Base-by-base conservation (phyloP, 2,797 vertebrate genomes). In the Spinus pinus region DNA sequence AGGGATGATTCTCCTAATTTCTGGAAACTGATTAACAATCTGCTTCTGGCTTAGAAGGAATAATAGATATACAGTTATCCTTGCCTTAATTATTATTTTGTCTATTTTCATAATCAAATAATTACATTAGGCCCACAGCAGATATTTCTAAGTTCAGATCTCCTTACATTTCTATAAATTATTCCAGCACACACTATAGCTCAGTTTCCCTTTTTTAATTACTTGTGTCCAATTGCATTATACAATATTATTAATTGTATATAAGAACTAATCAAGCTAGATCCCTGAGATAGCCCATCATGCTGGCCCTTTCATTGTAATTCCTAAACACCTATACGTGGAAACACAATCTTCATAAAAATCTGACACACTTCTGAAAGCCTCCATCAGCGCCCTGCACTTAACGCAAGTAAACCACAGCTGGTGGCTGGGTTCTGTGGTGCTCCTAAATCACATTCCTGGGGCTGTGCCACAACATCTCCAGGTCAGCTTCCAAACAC, bases 21-120 rank as follows among this genome's bases (percentile, higher is more conserved):
- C 54, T 75, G 50, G 86, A 91, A 80, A 56, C n/a, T 65, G 46
- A 87, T 70, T 89, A 93, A 24, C 33, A 72, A 86, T 94, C 65
- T 89, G 46, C 31, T 94, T 87, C 53, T 83, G 18, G 3, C n/a
- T 78, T 85, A 57, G 35, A 50, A 83, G 79, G 11, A n/a, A 23
- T 18, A 82, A 66, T 51, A 77, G 22, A 78, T 74, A 77, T 64
- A 83, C 15, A 73, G 30, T 70, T 46, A 60, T 77, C 27, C 12
- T 74, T 69, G 10, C 10, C 28, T 81, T 80, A 46, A 81, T 93
- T 83, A 71, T 60, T 91, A 57, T 89, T 91, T 88, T 90, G 44
- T 58, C n/a, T 83, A 14, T 86, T 93, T 88, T 80, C 35, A 37
- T 88, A 81, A 72, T 62, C n/a, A 82, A 66, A 73, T 69, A 70